Evolutionary conservation across 1,140 invertebrate genomes (phyloP).

Genomic region (Laupala kohalensis): DNA sequence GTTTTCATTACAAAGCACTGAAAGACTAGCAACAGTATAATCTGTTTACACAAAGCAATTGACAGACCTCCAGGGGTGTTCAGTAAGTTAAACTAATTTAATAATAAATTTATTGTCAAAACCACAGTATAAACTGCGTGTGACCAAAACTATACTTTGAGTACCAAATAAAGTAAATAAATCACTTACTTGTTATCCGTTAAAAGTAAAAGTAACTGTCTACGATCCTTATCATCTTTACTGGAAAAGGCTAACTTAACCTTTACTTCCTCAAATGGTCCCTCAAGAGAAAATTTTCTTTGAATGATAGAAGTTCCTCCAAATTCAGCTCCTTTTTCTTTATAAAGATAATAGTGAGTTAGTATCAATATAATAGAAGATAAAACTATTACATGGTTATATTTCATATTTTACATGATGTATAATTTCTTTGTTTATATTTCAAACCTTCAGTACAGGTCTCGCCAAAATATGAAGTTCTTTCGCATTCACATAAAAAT

Average conservation of each 20-base stretch:
- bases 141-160: too few relatives aligned
- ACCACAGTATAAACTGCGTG: too few relatives aligned
- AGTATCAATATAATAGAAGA: too few relatives aligned
- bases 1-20: too few relatives aligned
- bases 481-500: conserved; percentile 74
- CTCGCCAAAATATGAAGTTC: conserved; percentile 78
- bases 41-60: too few relatives aligned
- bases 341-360: conserved; percentile 21
- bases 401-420: not conserved
- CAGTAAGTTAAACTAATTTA: too few relatives aligned
- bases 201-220: conserved; percentile 60
- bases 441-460: conserved; percentile 43
- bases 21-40: too few relatives aligned
- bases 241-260: conserved; percentile 72
- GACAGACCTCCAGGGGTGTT: too few relatives aligned
- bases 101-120: too few relatives aligned
- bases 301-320: conserved; percentile 70
- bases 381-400: too few relatives aligned
- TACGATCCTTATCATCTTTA: conserved; percentile 58
- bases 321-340: conserved; percentile 78
- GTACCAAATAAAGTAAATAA: too few relatives aligned
- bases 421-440: not conserved
- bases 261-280: conserved; percentile 56
- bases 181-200: conserved; percentile 60
- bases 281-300: conserved; percentile 56